phyloP scores from a whole-genome alignment of 2,888 invertebrate species.

The Tetragnatha montana region DNA sequence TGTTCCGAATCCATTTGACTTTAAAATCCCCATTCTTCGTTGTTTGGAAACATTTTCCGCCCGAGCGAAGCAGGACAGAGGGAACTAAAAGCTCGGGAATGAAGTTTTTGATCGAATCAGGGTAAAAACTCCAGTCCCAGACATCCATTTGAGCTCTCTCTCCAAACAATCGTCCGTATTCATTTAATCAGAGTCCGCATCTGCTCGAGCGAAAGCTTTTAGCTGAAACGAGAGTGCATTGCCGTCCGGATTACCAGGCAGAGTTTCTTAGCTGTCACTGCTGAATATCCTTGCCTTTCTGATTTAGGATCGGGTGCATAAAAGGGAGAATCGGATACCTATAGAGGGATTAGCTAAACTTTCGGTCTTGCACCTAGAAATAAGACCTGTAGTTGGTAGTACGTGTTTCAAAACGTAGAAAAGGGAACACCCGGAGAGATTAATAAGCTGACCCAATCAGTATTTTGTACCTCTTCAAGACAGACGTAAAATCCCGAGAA shows the following conservation, averaged over 20 bases:
- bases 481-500: too few relatives aligned
- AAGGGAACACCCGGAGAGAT: too few relatives aligned
- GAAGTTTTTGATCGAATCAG: not conserved
- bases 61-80: not conserved
- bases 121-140: not conserved
- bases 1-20: not conserved
- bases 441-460: too few relatives aligned
- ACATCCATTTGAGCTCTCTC: not conserved
- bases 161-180: conserved; percentile 4
- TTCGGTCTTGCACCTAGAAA: too few relatives aligned
- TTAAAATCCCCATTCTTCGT: not conserved
- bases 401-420: too few relatives aligned
- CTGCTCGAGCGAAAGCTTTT: not conserved
- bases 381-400: too few relatives aligned
- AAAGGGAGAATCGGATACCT: too few relatives aligned
- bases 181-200: conserved; percentile 1
- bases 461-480: too few relatives aligned
- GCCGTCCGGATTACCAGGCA: not conserved
- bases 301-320: too few relatives aligned
- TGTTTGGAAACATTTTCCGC: not conserved
- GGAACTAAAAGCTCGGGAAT: not conserved
- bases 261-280: too few relatives aligned
- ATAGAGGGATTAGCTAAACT: too few relatives aligned
- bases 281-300: too few relatives aligned
- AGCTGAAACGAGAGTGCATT: conserved; percentile 20